phyloP scores from a whole-genome alignment of 1,140 invertebrate genomes.

The Bombus soroeensis region DNA sequence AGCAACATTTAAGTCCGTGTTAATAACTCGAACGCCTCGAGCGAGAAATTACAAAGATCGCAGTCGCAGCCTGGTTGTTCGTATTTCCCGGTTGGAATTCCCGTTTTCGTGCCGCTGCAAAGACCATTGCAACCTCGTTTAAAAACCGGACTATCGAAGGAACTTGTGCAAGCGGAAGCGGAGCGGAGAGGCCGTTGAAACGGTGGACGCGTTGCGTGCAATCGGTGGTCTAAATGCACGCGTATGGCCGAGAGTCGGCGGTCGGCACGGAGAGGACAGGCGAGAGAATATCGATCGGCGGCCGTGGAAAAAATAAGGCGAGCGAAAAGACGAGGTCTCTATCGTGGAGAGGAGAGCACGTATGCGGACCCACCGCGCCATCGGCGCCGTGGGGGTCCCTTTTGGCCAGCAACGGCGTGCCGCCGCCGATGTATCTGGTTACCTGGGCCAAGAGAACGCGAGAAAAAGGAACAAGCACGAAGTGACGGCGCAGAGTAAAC shows the following conservation, averaged over 20 bases:
- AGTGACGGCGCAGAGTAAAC: constrained; percentile 58
- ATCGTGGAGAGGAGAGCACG: constrained; percentile 44
- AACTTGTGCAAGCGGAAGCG: not conserved
- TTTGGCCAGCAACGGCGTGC: constrained; percentile 66
- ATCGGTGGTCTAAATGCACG: not conserved
- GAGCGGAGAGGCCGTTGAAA: not conserved
- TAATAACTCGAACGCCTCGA: constrained; percentile 32
- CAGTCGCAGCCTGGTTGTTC: not conserved
- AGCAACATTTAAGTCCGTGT: constrained; percentile 35
- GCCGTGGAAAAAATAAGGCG: constrained; percentile 46
- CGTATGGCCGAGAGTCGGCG: not conserved
- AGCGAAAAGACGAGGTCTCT: constrained; percentile 56
- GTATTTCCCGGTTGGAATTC: not conserved
- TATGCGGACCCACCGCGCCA: constrained; percentile 59
- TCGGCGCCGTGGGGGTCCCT: constrained; percentile 65
- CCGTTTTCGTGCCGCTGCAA: not conserved
- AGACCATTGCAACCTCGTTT: not conserved
- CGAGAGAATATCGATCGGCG: constrained; percentile 65
- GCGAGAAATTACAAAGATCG: constrained; percentile 23
- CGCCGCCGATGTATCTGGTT: constrained; percentile 74
- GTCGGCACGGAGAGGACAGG: not conserved
- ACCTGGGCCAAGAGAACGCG: constrained; percentile 65
- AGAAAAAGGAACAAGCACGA: constrained; percentile 58
- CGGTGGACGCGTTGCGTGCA: constrained; percentile 5
- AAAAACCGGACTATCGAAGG: too few relatives aligned